phyloP scores from a whole-genome alignment of 2,888 invertebrate species.

The Phyto melanocephala region DNA sequence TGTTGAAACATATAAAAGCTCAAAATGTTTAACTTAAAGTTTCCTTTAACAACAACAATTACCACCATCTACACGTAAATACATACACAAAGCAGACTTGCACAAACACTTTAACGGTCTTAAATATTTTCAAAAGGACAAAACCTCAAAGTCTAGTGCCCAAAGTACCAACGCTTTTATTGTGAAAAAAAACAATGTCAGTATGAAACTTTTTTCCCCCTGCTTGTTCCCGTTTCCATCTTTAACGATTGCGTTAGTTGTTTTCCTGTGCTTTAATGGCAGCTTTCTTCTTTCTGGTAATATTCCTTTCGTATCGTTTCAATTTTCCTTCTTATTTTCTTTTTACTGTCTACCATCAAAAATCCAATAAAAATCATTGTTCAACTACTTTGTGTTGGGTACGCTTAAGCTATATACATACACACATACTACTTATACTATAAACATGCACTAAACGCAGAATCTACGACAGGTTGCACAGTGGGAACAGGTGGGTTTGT shows the following conservation, averaged over 20 bases:
- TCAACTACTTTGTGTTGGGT: constrained; percentile 50
- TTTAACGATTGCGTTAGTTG: background rate
- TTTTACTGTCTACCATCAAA: constrained; percentile 52
- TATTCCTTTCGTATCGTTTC: background rate
- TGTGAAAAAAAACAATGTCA: constrained; percentile 55
- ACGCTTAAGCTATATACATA: constrained; percentile 7
- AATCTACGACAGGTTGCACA: constrained; percentile 15
- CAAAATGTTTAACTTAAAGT: constrained; percentile 50
- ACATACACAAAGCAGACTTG: background rate
- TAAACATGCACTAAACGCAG: background rate
- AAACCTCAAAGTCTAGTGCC: constrained; percentile 61
- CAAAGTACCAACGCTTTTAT: background rate
- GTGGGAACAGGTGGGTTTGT: too few relatives aligned
- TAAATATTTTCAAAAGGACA: constrained; percentile 50
- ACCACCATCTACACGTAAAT: background rate
- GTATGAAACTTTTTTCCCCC: constrained; percentile 8
- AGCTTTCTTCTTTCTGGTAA: background rate
- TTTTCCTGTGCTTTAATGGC: constrained; percentile 4
- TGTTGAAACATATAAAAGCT: constrained; percentile 37
- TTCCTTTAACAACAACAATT: constrained; percentile 2
- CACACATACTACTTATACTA: background rate
- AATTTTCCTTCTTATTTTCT: background rate
- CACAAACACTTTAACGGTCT: background rate
- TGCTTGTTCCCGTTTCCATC: background rate
- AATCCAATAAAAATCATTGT: constrained; percentile 61